Base-by-base conservation (phyloP, 1,140 invertebrate genomes). In the Phortica variegata region DNA sequence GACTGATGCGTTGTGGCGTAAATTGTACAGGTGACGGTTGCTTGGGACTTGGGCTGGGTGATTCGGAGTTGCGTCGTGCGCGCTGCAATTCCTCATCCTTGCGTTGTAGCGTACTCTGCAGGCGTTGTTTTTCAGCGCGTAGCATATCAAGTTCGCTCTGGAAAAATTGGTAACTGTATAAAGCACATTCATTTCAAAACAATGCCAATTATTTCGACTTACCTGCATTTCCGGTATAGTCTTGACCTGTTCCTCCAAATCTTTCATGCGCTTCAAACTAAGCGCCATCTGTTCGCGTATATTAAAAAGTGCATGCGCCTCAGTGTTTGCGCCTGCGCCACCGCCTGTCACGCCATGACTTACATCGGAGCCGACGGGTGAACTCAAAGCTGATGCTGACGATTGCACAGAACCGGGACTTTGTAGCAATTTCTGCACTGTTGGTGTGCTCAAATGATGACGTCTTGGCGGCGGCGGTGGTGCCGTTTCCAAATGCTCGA, bases 211-310 rank as follows among this genome's bases (percentile, higher is more conserved):
- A n/a, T n/a, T n/a, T n/a, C n/a, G n/a, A 46, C 54, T 76, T 68
- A 90, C 87, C 82, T 92, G 85, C 41, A 93, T 76, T 58, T 86
- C 80, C n/a, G 90, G 90, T 75, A 94, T 87, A 26, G 82, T 75
- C 79, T 91, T 91, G 15, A 91, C 87, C 79, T 91, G 87, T 71
- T 90, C 87, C 77, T 93, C 90, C 49, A 93, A 77, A 61, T 91
- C 87, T 66, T 82, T 84, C 76, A 91, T 85, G 33, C 87, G 79
- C 66, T 87, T 83, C 39, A 92, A 77, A 62, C 88, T 90, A 12
- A 84, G 63, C 2, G 88, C 87, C 87, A 92, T 87, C 72, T 76
- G 73, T 7, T 76, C 60, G 2, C 72, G 68, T 34, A 75, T 75
- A 46, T 65, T 70, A 15, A 55, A 70, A 3, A 75, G 33, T 4